phyloP scores from a whole-genome alignment of 2,797 vertebrate genomes.

The Apodemus agrarius region DNA sequence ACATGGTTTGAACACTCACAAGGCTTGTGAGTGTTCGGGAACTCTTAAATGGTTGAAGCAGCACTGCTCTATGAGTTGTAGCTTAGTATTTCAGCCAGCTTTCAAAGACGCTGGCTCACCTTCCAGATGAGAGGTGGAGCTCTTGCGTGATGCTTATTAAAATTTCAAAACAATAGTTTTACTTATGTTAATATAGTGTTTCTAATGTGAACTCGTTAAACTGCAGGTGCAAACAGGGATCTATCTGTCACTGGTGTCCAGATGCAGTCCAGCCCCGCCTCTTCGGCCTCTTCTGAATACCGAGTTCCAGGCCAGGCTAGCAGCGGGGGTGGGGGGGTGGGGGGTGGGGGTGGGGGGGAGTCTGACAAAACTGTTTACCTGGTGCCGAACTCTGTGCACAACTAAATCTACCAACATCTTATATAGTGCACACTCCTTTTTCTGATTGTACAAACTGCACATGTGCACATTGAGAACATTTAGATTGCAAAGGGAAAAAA shows the following conservation, averaged over 20 bases:
- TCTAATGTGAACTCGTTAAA: slow-evolving; percentile 52
- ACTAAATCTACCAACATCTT: neutral
- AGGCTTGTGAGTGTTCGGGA: slow-evolving; percentile 16
- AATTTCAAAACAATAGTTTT: slow-evolving; percentile 50
- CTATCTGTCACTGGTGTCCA: neutral
- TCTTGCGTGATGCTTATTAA: slow-evolving; percentile 64
- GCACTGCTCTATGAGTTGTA: neutral
- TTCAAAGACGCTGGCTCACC: slow-evolving; percentile 42
- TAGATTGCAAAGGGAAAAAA: neutral
- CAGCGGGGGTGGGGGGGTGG: too few relatives aligned
- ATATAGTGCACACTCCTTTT: neutral
- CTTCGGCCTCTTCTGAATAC: neutral
- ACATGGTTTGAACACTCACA: slow-evolving; percentile 6
- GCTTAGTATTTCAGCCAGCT: slow-evolving; percentile 49
- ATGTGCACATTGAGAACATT: neutral
- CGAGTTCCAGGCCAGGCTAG: slow-evolving; percentile 1
- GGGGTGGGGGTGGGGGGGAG: too few relatives aligned
- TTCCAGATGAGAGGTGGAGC: slow-evolving; percentile 35
- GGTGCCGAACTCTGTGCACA: neutral
- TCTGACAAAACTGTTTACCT: slow-evolving; percentile 49
- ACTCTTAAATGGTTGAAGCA: slow-evolving; percentile 37
- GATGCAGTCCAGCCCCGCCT: slow-evolving; percentile 41
- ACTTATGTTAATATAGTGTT: slow-evolving; percentile 35
- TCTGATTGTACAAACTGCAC: neutral
- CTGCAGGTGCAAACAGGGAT: slow-evolving; percentile 61